Conservation (phyloP, 2,888 invertebrate genomes). For the Eudemis profundana region DNA sequence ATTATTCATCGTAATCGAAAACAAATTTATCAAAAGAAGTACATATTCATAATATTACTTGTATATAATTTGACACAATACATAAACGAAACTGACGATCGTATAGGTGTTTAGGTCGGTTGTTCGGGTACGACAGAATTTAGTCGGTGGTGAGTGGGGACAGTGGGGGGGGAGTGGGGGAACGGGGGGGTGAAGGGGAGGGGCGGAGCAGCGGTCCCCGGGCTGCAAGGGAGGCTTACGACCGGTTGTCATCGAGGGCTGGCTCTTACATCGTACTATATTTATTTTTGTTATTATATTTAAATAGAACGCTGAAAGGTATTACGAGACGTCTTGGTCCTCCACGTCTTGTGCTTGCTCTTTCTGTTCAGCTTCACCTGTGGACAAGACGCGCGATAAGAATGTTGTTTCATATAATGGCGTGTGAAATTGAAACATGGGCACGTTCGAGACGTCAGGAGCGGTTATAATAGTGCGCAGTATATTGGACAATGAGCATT, state of each 20-base stretch:
- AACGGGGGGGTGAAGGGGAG: slow-evolving; percentile 38
- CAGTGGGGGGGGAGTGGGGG: slow-evolving; percentile 30
- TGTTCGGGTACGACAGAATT: slow-evolving; percentile 39
- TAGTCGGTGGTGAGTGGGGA: slow-evolving; percentile 38
- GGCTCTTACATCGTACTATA: slow-evolving; percentile 83
- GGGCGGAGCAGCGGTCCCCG: slow-evolving; percentile 17
- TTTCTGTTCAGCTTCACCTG: slow-evolving; percentile 96
- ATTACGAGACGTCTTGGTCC: slow-evolving; percentile 98
- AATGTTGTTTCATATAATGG: background rate
- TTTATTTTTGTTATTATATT: slow-evolving; percentile 82
- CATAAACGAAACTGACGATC: slow-evolving; percentile 59
- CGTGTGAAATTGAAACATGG: background rate
- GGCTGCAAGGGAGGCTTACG: slow-evolving; percentile 57
- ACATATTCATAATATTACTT: slow-evolving; percentile 71
- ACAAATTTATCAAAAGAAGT: slow-evolving; percentile 81
- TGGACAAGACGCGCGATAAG: slow-evolving; percentile 54
- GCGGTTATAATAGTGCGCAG: too few relatives aligned
- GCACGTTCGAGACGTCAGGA: slow-evolving; percentile 9
- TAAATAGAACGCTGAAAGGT: slow-evolving; percentile 73
- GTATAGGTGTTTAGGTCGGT: slow-evolving; percentile 43
- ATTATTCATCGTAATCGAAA: slow-evolving; percentile 75
- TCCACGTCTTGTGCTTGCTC: slow-evolving; percentile 96
- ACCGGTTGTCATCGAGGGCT: slow-evolving; percentile 77
- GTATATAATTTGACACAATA: slow-evolving; percentile 76
- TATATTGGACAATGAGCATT: too few relatives aligned